Conservation (phyloP, 1,140 invertebrate species). For the Coenobita brevimanus region DNA sequence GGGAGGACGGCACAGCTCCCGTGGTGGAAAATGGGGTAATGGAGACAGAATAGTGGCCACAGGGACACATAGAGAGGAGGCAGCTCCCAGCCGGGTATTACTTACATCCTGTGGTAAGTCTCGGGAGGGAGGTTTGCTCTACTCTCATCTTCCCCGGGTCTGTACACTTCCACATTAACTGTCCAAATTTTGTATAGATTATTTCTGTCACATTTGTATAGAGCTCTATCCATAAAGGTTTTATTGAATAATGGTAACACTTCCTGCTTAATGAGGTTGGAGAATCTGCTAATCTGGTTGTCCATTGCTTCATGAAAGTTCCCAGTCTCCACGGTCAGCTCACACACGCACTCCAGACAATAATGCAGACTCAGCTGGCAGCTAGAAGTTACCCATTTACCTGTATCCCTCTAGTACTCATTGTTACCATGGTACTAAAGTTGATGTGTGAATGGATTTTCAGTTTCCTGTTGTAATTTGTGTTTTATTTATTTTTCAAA, state of each 20-base stretch:
- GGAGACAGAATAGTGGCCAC: conserved; percentile 47
- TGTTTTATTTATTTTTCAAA: neutral
- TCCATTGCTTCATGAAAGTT: neutral
- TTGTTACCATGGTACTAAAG: neutral
- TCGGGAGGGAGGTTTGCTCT: conserved; percentile 15
- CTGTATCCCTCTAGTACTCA: neutral
- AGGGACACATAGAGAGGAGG: neutral
- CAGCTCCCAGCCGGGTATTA: neutral
- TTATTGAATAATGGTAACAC: conserved; percentile 17
- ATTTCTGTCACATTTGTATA: conserved; percentile 49
- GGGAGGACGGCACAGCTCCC: conserved; percentile 30
- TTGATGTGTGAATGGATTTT: neutral
- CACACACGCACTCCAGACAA: conserved; percentile 40
- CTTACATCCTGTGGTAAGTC: neutral
- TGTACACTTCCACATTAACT: conserved; percentile 40
- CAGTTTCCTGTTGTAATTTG: neutral
- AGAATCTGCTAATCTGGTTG: neutral
- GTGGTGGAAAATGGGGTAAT: conserved; percentile 55
- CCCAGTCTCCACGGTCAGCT: neutral
- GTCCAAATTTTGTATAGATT: conserved; percentile 64
- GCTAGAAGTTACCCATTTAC: neutral
- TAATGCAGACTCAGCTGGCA: conserved; percentile 43
- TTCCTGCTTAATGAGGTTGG: neutral
- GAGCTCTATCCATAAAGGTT: conserved; percentile 33
- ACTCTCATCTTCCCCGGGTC: conserved; percentile 27